A percentile compares a stretch with the other conserved stretches of the same genome.
Conservation (phyloP, 2,888 invertebrate species). For the Petrolisthes cinctipes region DNA sequence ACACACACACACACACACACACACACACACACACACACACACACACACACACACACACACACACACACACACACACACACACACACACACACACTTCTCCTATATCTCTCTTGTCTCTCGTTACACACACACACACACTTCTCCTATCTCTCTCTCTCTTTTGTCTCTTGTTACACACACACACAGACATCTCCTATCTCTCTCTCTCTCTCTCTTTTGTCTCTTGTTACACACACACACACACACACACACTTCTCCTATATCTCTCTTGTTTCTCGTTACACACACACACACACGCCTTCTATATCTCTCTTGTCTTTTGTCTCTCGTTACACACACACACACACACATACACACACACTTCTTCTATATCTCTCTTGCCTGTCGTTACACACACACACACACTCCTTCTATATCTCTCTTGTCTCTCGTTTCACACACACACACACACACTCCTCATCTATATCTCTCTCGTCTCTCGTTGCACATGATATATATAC, state of each 20-base stretch:
- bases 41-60: constrained; percentile 23
- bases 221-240: neutral
- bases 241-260: neutral
- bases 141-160: constrained; percentile 6
- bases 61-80: constrained; percentile 26
- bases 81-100: constrained; percentile 16
- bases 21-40: constrained; percentile 7
- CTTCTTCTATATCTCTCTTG: neutral
- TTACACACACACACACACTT: neutral
- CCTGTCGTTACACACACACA: neutral
- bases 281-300: neutral
- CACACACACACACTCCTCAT: neutral
- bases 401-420: neutral
- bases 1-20: neutral
- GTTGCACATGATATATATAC: neutral
- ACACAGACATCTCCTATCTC: neutral
- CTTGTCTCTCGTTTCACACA: neutral
- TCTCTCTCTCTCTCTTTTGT: neutral
- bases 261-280: neutral
- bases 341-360: neutral
- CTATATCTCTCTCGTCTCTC: neutral
- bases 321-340: neutral
- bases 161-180: neutral
- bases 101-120: neutral
- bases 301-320: neutral